Conservation (phyloP, 2,797 vertebrate species). For the Xiphophorus birchmanni region DNA sequence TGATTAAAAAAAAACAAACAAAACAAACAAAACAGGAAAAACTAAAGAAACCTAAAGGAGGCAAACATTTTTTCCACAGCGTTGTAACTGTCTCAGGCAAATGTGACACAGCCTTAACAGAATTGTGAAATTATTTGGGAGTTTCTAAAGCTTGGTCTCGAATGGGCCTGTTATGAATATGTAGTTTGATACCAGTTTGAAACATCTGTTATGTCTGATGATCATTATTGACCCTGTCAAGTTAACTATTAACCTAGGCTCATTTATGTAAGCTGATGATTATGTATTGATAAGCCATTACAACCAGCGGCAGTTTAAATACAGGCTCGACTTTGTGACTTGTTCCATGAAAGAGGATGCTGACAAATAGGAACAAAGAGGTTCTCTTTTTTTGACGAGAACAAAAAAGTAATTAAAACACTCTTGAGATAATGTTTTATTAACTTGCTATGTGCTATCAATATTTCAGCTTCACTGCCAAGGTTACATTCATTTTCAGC, state of each 20-base stretch:
- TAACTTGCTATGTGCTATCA: constrained; percentile 1
- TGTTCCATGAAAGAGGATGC: not conserved
- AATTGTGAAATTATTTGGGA: not conserved
- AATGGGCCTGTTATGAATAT: not conserved
- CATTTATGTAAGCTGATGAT: not conserved
- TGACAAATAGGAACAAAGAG: not conserved
- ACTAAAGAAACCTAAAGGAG: too few relatives aligned
- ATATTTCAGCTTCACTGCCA: constrained; percentile 19
- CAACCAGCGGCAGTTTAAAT: not conserved
- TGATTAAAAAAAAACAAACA: too few relatives aligned
- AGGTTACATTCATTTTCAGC: constrained; percentile 48
- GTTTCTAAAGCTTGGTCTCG: not conserved
- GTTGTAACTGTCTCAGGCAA: too few relatives aligned
- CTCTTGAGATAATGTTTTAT: constrained; percentile 8
- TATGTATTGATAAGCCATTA: not conserved
- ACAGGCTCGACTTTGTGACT: not conserved
- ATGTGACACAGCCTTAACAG: too few relatives aligned
- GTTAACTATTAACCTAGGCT: not conserved
- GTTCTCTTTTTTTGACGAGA: too few relatives aligned
- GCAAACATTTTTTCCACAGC: too few relatives aligned
- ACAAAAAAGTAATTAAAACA: constrained; percentile 19
- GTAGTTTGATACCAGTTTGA: not conserved
- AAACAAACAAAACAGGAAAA: too few relatives aligned
- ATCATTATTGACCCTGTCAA: not conserved
- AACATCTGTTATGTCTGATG: not conserved